A percentile compares a stretch with the other conserved stretches of the same genome.
Evolutionary conservation across 2,888 invertebrate genomes (phyloP).

Genomic region (Euplexia lucipara): DNA sequence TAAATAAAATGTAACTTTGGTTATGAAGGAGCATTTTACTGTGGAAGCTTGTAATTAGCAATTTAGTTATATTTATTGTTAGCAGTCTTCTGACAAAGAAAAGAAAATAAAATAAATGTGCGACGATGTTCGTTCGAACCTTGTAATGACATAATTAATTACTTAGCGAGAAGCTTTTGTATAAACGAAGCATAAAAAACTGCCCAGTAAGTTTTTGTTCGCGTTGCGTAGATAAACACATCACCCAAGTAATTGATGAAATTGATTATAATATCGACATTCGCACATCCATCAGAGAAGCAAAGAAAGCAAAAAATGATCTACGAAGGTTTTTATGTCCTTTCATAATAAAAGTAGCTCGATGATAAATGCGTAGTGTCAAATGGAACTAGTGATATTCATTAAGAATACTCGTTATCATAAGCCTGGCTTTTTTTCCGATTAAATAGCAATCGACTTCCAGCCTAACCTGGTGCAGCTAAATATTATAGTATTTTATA

Average conservation of each 20-base stretch:
- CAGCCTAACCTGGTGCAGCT: too few relatives aligned
- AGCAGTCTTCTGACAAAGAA: too few relatives aligned
- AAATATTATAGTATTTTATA: too few relatives aligned
- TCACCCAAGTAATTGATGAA: slow-evolving; percentile 56
- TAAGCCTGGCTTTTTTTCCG: too few relatives aligned
- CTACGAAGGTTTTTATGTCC: slow-evolving; percentile 43
- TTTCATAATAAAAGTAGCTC: slow-evolving; percentile 18
- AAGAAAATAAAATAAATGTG: too few relatives aligned
- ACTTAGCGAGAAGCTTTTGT: slow-evolving; percentile 48
- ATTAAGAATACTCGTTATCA: too few relatives aligned
- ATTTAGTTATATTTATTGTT: too few relatives aligned
- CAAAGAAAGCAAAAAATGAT: slow-evolving; percentile 42
- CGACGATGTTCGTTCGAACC: slow-evolving; percentile 2
- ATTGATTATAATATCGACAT: slow-evolving; percentile 58
- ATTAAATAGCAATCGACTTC: too few relatives aligned
- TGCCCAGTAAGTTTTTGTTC: slow-evolving; percentile 33
- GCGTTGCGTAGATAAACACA: slow-evolving; percentile 30
- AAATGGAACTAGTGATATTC: not conserved
- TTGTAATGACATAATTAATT: slow-evolving; percentile 55
- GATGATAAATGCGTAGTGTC: slow-evolving; percentile 5
- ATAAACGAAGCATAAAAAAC: slow-evolving; percentile 31
- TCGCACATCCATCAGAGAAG: slow-evolving; percentile 50
- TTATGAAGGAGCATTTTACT: too few relatives aligned
- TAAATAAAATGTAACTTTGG: too few relatives aligned
- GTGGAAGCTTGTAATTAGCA: too few relatives aligned